A percentile compares a stretch with the other conserved stretches of the same genome.
Conservation (phyloP, 2,888 invertebrate genomes). For the Julus scandinavius region DNA sequence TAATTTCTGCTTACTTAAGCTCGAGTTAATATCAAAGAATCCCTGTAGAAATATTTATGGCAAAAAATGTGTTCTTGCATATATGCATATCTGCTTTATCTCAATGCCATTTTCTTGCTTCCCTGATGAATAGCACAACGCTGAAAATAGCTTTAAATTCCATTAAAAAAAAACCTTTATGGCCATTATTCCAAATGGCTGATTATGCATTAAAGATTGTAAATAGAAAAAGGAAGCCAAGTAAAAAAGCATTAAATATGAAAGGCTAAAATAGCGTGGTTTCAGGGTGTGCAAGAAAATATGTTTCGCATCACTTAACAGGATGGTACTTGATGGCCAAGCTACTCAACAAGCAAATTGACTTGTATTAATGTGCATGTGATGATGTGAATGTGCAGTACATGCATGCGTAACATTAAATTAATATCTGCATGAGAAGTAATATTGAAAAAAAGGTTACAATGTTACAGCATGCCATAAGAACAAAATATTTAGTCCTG, state of each 20-base stretch:
- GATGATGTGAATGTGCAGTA: neutral
- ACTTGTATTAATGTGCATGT: neutral
- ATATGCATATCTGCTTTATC: neutral
- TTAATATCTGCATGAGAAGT: too few species aligned
- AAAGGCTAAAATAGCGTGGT: neutral
- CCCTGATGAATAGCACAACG: neutral
- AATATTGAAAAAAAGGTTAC: neutral
- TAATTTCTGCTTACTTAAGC: constrained; percentile 45
- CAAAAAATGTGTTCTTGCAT: neutral
- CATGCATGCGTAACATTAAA: neutral
- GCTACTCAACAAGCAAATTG: neutral
- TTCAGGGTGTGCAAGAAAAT: neutral
- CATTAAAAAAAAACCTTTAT: constrained; percentile 25
- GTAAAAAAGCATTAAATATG: constrained; percentile 28
- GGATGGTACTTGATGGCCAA: neutral
- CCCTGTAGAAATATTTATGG: neutral
- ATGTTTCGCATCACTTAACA: neutral
- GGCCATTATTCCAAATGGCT: constrained; percentile 36
- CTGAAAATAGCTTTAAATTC: constrained; percentile 17
- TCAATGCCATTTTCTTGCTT: neutral
- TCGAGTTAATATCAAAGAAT: neutral
- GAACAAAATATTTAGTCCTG: neutral
- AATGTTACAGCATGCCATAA: neutral
- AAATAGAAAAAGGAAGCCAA: constrained; percentile 39
- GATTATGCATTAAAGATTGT: constrained; percentile 34